These are phyloP conservation scores for Pseudochirops corinnae DNA, from an alignment of 2,797 vertebrate genomes.

Conservation along the genomic window DNA sequence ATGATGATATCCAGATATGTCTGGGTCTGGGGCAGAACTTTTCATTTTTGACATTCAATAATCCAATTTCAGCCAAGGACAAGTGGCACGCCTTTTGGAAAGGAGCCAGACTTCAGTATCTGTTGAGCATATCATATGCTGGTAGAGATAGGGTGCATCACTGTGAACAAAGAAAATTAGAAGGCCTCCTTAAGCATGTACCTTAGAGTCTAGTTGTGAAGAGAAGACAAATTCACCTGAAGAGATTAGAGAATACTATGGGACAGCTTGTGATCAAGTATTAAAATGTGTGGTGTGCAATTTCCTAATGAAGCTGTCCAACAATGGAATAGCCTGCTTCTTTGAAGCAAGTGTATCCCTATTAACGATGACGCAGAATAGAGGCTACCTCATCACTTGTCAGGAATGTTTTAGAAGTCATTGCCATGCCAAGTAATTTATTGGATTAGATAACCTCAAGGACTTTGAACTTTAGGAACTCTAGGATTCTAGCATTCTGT, in stretches of 20 bases:
- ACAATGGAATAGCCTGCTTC: not conserved
- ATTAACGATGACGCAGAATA: not conserved
- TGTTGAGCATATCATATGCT: conserved; percentile 57
- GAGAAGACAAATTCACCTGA: conserved; percentile 36
- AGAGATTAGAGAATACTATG: not conserved
- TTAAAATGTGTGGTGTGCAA: not conserved
- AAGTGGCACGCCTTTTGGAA: conserved; percentile 66
- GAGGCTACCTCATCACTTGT: not conserved
- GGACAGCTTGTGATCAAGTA: not conserved
- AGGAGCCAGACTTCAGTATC: conserved; percentile 66
- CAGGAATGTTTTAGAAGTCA: not conserved
- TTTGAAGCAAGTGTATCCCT: not conserved
- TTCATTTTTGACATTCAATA: conserved; percentile 72
- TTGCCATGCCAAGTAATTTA: not conserved
- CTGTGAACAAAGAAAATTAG: not conserved
- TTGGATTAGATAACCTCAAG: not conserved
- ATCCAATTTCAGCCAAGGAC: conserved; percentile 40
- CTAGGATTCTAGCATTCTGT: not conserved
- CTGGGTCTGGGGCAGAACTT: conserved; percentile 40
- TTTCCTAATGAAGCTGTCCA: not conserved
- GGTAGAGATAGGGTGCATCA: not conserved
- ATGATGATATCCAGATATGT: conserved; percentile 65
- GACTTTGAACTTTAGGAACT: not conserved
- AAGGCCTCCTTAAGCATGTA: not conserved
- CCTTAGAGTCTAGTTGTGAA: not conserved